phyloP scores from a whole-genome alignment of 2,888 invertebrate genomes.

The Cheilosia pagana region DNA sequence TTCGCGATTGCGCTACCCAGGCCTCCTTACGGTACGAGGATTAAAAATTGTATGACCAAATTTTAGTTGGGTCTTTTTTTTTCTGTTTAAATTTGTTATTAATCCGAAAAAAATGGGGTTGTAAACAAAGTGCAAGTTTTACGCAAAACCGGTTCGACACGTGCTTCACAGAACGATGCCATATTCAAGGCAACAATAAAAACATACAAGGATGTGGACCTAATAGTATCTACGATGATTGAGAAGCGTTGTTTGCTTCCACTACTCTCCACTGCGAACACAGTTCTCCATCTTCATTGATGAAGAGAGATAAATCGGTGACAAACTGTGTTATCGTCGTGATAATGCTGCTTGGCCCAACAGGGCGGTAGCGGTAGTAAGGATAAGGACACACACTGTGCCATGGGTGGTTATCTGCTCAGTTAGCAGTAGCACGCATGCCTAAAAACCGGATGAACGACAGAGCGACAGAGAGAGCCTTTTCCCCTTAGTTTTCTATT shows the following conservation, averaged over 20 bases:
- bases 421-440: slow-evolving; percentile 45
- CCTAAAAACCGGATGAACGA: slow-evolving; percentile 46
- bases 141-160: slow-evolving; percentile 37
- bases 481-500: slow-evolving; percentile 40
- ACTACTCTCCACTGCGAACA: slow-evolving; percentile 7
- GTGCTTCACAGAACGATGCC: slow-evolving; percentile 20
- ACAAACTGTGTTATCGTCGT: slow-evolving; percentile 22
- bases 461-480: slow-evolving; percentile 28
- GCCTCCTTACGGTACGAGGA: slow-evolving; percentile 23
- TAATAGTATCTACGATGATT: slow-evolving; percentile 34
- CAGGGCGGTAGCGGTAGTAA: slow-evolving; percentile 33
- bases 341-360: slow-evolving; percentile 1
- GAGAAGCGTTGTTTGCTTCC: slow-evolving; percentile 14
- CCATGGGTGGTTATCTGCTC: slow-evolving; percentile 15
- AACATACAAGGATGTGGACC: slow-evolving; percentile 15
- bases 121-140: slow-evolving; percentile 28
- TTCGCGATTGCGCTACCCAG: slow-evolving; percentile 66
- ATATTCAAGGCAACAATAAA: not conserved
- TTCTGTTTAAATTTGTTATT: not conserved
- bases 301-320: slow-evolving; percentile 41
- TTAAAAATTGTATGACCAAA: slow-evolving; percentile 25
- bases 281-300: slow-evolving; percentile 7
- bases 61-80: not conserved
- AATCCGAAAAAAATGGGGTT: not conserved
- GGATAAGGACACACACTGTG: slow-evolving; percentile 5